Conservation (phyloP, 2,888 invertebrate genomes). For the Leptopterna dolabrata region DNA sequence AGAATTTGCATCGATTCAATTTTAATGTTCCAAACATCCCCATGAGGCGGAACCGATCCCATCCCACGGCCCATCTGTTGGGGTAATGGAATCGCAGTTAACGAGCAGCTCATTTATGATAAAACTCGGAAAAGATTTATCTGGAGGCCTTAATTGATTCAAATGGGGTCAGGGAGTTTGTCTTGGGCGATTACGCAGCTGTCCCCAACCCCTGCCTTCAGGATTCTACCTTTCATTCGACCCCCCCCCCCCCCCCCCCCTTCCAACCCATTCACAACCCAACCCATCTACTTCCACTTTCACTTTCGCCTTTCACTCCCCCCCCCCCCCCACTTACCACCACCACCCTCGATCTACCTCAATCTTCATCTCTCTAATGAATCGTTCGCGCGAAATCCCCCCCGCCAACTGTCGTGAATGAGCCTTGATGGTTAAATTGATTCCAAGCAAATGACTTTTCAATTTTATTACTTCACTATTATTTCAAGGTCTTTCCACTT, state of each 20-base stretch:
- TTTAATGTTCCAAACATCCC: no score
- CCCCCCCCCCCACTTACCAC: background rate
- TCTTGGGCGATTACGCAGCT: constrained; percentile 29
- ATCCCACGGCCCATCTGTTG: background rate
- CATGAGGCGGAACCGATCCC: no score
- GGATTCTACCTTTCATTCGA: background rate
- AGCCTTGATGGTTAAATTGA: background rate
- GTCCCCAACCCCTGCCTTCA: background rate
- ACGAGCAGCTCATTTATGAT: constrained; percentile 26
- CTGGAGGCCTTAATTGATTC: constrained; percentile 33
- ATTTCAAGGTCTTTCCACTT: background rate
- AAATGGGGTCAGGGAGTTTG: constrained; percentile 38
- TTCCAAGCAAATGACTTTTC: background rate
- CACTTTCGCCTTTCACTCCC: background rate
- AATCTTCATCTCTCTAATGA: background rate
- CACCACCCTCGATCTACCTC: background rate
- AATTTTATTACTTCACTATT: background rate
- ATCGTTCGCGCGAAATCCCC: background rate
- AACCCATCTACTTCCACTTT: background rate
- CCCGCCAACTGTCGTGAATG: background rate
- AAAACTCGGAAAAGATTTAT: constrained; percentile 18
- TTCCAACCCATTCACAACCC: background rate
- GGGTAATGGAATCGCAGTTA: constrained; percentile 30
- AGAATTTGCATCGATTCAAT: no score
- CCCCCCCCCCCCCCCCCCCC: background rate